Evolutionary conservation across 2,113 vertebrate genomes (phyloP).

Genomic region (Speoplatyrhinus poulsoni): DNA sequence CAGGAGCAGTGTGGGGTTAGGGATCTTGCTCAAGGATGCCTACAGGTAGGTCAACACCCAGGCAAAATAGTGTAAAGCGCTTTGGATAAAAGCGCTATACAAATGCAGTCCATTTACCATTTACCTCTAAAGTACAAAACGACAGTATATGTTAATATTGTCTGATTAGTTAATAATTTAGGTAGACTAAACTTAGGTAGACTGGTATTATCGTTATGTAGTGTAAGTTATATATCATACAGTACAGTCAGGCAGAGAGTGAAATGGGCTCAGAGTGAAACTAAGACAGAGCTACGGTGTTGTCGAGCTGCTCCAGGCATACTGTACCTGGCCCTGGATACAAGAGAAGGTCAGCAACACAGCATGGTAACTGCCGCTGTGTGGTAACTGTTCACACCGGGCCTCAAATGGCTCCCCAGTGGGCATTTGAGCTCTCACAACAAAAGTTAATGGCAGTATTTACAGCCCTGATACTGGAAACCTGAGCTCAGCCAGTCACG

Average conservation of each 20-base stretch:
- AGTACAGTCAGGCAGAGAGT: too few relatives aligned
- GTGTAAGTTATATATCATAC: too few relatives aligned
- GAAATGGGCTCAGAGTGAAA: slow-evolving; percentile 24
- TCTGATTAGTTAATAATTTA: too few relatives aligned
- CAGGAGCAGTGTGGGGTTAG: too few relatives aligned
- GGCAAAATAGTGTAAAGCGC: too few relatives aligned
- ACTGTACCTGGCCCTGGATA: slow-evolving; percentile 38
- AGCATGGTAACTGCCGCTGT: slow-evolving; percentile 39
- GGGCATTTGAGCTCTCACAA: slow-evolving; percentile 37
- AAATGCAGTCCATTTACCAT: too few relatives aligned
- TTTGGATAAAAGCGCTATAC: too few relatives aligned
- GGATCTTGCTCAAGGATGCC: too few relatives aligned
- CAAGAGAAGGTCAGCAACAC: slow-evolving; percentile 40
- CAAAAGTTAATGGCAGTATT: slow-evolving; percentile 40
- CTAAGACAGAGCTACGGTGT: slow-evolving; percentile 12
- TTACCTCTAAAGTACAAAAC: too few relatives aligned
- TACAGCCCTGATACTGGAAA: slow-evolving; percentile 27
- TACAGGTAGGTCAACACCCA: too few relatives aligned
- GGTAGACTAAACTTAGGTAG: too few relatives aligned
- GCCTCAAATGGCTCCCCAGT: slow-evolving; percentile 48
- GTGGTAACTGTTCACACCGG: slow-evolving; percentile 30
- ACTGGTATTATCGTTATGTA: not conserved
- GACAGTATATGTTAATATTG: too few relatives aligned
- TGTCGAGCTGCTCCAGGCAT: slow-evolving; percentile 21
- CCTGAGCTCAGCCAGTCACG: slow-evolving; percentile 19